Conservation (phyloP, 2,888 invertebrate species). For the Ormyrus pomaceus region DNA sequence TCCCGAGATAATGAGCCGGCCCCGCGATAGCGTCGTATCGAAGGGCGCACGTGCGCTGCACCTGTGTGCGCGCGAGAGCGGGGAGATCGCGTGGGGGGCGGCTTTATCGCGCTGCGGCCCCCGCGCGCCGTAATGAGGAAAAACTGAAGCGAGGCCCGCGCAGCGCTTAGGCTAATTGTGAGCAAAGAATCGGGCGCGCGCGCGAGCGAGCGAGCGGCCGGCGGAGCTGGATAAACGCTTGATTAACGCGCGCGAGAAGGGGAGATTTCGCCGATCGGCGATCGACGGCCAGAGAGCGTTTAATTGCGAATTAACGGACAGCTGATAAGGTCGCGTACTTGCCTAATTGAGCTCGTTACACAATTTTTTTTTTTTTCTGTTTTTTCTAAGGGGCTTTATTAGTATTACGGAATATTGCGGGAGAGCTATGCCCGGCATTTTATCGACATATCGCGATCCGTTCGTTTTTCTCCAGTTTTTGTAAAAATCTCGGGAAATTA, state of each 20-base stretch:
- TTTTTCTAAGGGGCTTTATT: background rate
- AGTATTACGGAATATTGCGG: slow-evolving; percentile 4
- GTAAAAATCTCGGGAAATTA: too few species aligned
- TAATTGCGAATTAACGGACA: slow-evolving; percentile 57
- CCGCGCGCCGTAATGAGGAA: slow-evolving; percentile 34
- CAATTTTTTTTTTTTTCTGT: too few species aligned
- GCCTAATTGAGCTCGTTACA: slow-evolving; percentile 43
- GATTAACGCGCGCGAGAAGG: slow-evolving; percentile 43
- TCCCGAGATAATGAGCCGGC: slow-evolving; percentile 38
- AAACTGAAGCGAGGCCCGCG: slow-evolving; percentile 21
- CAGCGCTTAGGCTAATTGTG: slow-evolving; percentile 21
- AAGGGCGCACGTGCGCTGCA: background rate
- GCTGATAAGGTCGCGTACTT: slow-evolving; percentile 54
- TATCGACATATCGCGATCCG: background rate
- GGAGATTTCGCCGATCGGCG: slow-evolving; percentile 47
- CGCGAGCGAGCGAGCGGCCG: background rate
- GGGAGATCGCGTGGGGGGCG: slow-evolving; percentile 3
- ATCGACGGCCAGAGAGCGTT: slow-evolving; percentile 33
- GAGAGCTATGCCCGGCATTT: slow-evolving; percentile 10
- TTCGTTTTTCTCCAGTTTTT: too few species aligned
- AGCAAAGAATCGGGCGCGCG: slow-evolving; percentile 23
- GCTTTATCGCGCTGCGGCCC: background rate
- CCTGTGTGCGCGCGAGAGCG: background rate
- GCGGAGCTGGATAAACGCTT: slow-evolving; percentile 32
- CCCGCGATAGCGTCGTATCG: slow-evolving; percentile 15